Conservation (phyloP, 1,140 invertebrate genomes). For the Lasioglossum albipes region DNA sequence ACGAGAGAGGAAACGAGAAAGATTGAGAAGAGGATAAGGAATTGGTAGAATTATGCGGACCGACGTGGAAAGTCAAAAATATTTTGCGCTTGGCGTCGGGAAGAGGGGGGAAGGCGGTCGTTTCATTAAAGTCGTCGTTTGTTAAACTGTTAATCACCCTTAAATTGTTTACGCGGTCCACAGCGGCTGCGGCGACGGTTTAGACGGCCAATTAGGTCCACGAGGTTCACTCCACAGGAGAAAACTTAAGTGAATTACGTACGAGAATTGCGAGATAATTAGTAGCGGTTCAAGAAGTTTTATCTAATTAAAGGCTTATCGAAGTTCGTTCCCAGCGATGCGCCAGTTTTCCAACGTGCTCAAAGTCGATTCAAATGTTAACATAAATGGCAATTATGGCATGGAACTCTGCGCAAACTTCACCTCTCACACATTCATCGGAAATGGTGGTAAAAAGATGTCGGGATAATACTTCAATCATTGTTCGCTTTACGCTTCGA, state of each 20-base stretch:
- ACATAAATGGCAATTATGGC: constrained; percentile 12
- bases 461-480: no score
- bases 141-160: constrained; percentile 41
- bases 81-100: not conserved
- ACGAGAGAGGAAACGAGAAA: no score
- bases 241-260: constrained; percentile 51
- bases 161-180: constrained; percentile 43
- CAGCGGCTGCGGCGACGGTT: not conserved
- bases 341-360: not conserved
- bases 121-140: constrained; percentile 43
- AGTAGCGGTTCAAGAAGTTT: constrained; percentile 44
- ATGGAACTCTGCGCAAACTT: not conserved
- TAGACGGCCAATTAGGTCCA: constrained; percentile 34
- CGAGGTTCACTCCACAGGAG: constrained; percentile 12
- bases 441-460: not conserved
- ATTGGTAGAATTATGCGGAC: constrained; percentile 4
- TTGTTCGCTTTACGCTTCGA: no score
- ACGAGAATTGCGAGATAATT: constrained; percentile 44
- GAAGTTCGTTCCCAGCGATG: constrained; percentile 18
- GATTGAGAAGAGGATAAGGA: no score
- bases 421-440: not conserved
- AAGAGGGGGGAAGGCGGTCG: not conserved
- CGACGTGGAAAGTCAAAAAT: constrained; percentile 9
- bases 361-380: constrained; percentile 8
- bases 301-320: constrained; percentile 48